phyloP scores from a whole-genome alignment of 1,140 invertebrate species.

The Pseudachorutes palmiensis region DNA sequence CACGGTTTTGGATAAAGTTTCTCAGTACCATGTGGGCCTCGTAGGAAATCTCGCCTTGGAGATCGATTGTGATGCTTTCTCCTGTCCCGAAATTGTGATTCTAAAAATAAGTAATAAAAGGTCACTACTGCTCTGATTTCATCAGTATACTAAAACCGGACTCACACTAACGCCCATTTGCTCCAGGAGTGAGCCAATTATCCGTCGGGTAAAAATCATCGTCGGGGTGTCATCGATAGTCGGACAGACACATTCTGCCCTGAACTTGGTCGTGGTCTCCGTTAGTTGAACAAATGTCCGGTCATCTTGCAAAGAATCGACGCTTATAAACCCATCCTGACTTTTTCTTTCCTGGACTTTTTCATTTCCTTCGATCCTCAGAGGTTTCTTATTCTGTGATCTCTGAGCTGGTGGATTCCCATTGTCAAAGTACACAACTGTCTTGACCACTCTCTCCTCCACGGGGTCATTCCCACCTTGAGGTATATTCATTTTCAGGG shows the following conservation, averaged over 20 bases:
- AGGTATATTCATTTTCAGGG: not conserved
- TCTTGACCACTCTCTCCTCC: not conserved
- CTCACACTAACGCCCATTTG: conserved; percentile 35
- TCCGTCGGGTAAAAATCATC: conserved; percentile 22
- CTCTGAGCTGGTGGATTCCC: not conserved
- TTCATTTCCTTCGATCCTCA: not conserved
- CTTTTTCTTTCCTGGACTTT: too few species aligned
- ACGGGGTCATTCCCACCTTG: not conserved
- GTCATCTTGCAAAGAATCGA: not conserved
- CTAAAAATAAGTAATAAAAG: conserved; percentile 11
- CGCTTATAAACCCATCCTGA: too few species aligned
- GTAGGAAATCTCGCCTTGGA: conserved; percentile 34
- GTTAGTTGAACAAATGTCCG: not conserved
- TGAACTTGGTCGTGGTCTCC: conserved; percentile 9
- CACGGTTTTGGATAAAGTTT: conserved; percentile 17
- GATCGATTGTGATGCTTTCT: conserved; percentile 34
- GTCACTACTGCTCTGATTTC: not conserved
- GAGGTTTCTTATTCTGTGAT: not conserved
- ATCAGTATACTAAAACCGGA: not conserved
- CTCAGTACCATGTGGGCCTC: conserved; percentile 25
- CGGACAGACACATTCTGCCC: not conserved
- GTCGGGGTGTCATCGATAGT: not conserved
- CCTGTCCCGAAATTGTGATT: conserved; percentile 33
- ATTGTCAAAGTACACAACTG: not conserved
- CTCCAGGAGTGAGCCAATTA: conserved; percentile 27